These are phyloP conservation scores for Atrichornis clamosus DNA, from an alignment of 2,113 vertebrate species.

Conservation along the genomic window DNA sequence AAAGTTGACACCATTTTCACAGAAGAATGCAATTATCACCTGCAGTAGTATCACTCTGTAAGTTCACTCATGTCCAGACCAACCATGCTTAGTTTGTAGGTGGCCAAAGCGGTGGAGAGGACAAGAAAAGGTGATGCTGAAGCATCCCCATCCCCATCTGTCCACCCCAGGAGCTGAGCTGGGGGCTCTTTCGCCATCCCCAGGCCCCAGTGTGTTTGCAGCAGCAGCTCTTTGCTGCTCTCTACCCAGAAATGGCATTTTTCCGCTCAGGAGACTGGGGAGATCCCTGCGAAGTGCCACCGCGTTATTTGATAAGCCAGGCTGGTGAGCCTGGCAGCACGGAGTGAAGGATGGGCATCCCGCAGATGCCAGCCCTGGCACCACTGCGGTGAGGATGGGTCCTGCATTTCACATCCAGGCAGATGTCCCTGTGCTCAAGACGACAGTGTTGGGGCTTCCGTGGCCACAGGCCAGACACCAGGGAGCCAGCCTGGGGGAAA, in stretches of 20 bases:
- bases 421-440: not conserved
- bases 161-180: rapidly evolving
- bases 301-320: not conserved
- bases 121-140: not conserved
- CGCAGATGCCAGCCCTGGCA: not conserved
- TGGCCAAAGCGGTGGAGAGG: not conserved
- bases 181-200: not conserved
- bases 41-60: not conserved
- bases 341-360: not conserved
- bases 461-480: not conserved
- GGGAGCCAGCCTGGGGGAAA: not conserved
- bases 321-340: not conserved
- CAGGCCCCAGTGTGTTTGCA: rapidly evolving
- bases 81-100: not conserved
- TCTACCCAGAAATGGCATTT: not conserved
- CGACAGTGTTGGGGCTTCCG: rapidly evolving
- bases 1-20: not conserved
- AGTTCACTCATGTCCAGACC: not conserved
- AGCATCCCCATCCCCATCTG: too few species aligned
- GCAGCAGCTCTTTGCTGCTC: not conserved
- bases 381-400: rapidly evolving
- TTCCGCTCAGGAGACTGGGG: not conserved
- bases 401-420: not conserved
- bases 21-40: not conserved
- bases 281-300: not conserved